Conservation (phyloP, 1,140 invertebrate genomes). For the Chrysopa pallens region DNA sequence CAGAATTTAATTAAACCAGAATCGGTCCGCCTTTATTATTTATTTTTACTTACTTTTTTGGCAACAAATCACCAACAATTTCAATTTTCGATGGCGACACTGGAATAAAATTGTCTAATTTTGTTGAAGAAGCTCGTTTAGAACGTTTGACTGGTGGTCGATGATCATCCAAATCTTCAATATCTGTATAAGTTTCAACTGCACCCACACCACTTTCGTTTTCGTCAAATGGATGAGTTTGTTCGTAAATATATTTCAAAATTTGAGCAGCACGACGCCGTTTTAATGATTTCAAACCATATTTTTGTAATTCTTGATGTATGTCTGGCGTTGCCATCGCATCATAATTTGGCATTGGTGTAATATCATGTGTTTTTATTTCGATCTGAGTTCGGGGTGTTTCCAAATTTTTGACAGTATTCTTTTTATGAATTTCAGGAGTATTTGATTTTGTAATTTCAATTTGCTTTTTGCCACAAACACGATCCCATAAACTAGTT, state of each 20-base stretch:
- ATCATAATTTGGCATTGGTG: constrained; percentile 31
- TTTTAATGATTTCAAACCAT: constrained; percentile 36
- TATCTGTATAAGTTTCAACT: not conserved
- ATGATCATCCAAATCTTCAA: not conserved
- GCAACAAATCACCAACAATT: not conserved
- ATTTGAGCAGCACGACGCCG: constrained; percentile 28
- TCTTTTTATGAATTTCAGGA: not conserved
- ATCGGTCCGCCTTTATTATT: not conserved
- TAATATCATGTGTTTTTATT: constrained; percentile 29
- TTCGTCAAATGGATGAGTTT: constrained; percentile 25
- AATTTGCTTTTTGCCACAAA: not conserved
- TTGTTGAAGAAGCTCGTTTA: too few relatives aligned
- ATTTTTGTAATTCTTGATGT: constrained; percentile 29
- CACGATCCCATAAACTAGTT: not conserved
- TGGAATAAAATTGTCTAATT: not conserved
- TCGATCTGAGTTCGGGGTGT: constrained; percentile 21
- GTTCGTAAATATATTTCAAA: constrained; percentile 24
- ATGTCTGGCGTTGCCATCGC: constrained; percentile 28
- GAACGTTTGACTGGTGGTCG: not conserved
- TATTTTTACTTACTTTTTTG: not conserved
- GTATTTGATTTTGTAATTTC: not conserved
- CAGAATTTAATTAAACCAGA: too few relatives aligned
- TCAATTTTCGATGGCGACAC: not conserved
- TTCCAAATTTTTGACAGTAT: constrained; percentile 1
- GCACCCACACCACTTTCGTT: constrained; percentile 4